Evolutionary conservation across 2,113 vertebrate species (phyloP), one percentile per base, ranked within the genome.

Genomic region (Leucosticte australis): DNA sequence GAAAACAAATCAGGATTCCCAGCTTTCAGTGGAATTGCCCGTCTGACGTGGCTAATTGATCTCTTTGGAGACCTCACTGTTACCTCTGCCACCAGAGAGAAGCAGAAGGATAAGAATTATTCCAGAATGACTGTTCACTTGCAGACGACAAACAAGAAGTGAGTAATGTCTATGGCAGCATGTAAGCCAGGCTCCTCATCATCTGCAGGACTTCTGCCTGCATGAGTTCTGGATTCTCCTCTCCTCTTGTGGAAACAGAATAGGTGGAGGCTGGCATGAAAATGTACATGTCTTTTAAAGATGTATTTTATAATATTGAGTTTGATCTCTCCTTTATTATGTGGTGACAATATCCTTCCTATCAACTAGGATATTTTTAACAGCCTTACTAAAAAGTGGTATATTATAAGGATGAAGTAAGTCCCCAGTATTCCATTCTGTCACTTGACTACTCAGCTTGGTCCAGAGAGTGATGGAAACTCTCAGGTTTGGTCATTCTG

Each of bases 1-100:
- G 98, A 98, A 96, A 95, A 97, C 19, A 98, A 95, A 26, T 98
- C 98, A 60, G 99, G 99, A 52, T 99, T 99, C 91, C 98, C 95
- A 9, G 92, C 99, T 2, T 99, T 99, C 95, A 99, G 98, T 15
- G 99, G 99, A 44, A 98, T 99, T 35, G 97, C 99, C 42, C 98
- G 99, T 20, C 97, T 99, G 68, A 99, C 98, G 5, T 99, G 99
- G 99, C 95, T 99, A 90, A 98, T 99, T 42, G 98, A 99, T 63
- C 97, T 99, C 82, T 99, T 99, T 4, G 99, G 99, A 41, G 98
- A 99, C 85, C 98, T 99, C 83, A 98, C 98, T 44, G 98, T 99
- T 11, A 97, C 97, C 10, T 97, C 97, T 33, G 99, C 99, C 30
- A 97, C 96, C 28, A 82, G 98, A 83, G 98, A 98, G 92, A 97